These are phyloP conservation scores for Poeciliopsis turneri DNA, from an alignment of 2,797 vertebrate species.

Conservation along the genomic window DNA sequence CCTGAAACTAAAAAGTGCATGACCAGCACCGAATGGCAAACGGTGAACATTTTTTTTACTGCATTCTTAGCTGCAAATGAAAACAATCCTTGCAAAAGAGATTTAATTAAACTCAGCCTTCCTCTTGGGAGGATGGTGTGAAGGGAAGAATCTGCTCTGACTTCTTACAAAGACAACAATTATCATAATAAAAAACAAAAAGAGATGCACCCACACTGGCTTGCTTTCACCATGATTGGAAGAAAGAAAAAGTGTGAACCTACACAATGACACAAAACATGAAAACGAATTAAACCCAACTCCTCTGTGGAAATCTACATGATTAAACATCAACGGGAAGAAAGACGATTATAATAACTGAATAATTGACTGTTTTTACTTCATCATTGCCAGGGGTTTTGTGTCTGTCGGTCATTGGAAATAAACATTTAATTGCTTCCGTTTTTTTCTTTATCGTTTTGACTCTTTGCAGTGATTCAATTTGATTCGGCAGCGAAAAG, in stretches of 20 bases:
- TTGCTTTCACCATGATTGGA: constrained; percentile 24
- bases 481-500: not conserved
- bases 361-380: constrained; percentile 23
- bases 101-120: constrained; percentile 41
- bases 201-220: constrained; percentile 19
- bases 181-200: constrained; percentile 50
- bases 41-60: constrained; percentile 25
- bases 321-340: constrained; percentile 33
- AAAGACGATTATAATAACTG: constrained; percentile 30
- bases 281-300: constrained; percentile 50
- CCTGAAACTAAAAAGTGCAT: constrained; percentile 12
- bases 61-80: constrained; percentile 3
- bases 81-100: constrained; percentile 2
- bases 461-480: not conserved
- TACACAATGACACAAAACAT: constrained; percentile 27
- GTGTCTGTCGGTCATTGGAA: not conserved
- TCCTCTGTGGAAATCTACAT: constrained; percentile 45
- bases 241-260: constrained; percentile 27
- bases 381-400: not conserved
- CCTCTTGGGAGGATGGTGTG: not conserved
- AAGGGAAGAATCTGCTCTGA: constrained; percentile 5
- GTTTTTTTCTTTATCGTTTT: not conserved
- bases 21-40: constrained; percentile 4
- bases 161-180: constrained; percentile 37
- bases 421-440: not conserved